A percentile compares a stretch with the other conserved stretches of the same genome.
Conservation (phyloP, 2,888 invertebrate genomes). For the Creontiades dilutus region DNA sequence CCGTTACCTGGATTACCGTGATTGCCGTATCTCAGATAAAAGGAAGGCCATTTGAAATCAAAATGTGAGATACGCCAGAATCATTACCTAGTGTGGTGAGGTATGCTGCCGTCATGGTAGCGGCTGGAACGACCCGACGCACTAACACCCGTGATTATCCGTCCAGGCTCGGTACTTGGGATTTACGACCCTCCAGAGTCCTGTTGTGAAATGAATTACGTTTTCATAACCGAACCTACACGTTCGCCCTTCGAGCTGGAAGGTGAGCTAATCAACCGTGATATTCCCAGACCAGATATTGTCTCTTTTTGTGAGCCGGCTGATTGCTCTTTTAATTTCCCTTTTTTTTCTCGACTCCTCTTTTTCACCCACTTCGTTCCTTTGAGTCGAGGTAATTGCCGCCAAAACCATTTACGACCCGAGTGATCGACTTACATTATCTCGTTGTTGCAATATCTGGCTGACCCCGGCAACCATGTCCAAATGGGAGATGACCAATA, state of each 20-base stretch:
- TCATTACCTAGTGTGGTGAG: background rate
- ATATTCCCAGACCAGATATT: background rate
- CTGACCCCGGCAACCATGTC: no score
- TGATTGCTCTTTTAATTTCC: conserved; percentile 25
- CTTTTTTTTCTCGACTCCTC: background rate
- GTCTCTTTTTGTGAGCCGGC: conserved; percentile 12
- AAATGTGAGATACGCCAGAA: no score
- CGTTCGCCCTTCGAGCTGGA: background rate
- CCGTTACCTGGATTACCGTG: no score
- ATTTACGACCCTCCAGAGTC: conserved; percentile 41
- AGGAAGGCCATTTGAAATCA: no score
- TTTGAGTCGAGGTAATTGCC: no score
- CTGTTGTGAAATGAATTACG: conserved; percentile 45
- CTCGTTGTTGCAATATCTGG: no score
- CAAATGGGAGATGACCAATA: no score
- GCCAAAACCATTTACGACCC: no score
- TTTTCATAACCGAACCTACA: conserved; percentile 40
- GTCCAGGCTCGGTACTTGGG: background rate
- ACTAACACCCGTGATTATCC: conserved; percentile 35
- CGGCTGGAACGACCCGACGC: background rate
- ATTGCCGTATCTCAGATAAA: no score
- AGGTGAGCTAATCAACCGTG: conserved; percentile 32
- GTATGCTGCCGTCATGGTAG: conserved; percentile 39
- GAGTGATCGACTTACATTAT: no score
- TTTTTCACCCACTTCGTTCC: background rate